phyloP scores from a whole-genome alignment of 1,140 invertebrate species.

The Nephila pilipes region DNA sequence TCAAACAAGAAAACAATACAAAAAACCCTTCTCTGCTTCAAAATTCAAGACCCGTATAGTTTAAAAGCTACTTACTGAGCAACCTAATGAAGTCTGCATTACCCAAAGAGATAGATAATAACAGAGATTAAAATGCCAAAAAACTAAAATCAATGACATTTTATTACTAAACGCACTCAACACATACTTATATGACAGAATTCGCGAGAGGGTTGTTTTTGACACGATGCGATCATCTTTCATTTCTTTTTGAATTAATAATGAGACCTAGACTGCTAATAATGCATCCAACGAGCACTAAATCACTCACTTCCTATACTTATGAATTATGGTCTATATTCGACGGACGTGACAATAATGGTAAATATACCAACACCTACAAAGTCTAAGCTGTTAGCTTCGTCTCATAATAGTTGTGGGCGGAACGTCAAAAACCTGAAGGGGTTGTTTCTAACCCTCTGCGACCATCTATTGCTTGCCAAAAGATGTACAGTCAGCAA shows the following conservation, averaged over 20 bases:
- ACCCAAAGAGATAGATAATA: background rate
- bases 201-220: constrained; percentile 20
- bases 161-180: constrained; percentile 19
- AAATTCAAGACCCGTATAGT: background rate
- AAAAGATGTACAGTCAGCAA: constrained; percentile 50
- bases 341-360: constrained; percentile 70
- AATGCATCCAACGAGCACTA: constrained; percentile 55
- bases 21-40: background rate
- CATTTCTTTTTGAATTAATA: constrained; percentile 75
- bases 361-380: constrained; percentile 68
- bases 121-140: constrained; percentile 30
- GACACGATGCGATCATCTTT: constrained; percentile 60
- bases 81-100: constrained; percentile 31
- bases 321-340: constrained; percentile 74
- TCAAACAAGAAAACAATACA: background rate
- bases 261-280: constrained; percentile 33
- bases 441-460: background rate
- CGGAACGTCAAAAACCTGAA: constrained; percentile 43
- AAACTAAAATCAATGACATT: constrained; percentile 52
- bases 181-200: constrained; percentile 1
- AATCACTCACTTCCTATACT: constrained; percentile 73
- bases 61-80: background rate
- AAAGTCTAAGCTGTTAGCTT: constrained; percentile 52
- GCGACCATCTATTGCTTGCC: background rate
- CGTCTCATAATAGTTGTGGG: constrained; percentile 58